Evolutionary conservation across 2,113 vertebrate species (phyloP).

Genomic region (Girardinichthys multiradiatus): DNA sequence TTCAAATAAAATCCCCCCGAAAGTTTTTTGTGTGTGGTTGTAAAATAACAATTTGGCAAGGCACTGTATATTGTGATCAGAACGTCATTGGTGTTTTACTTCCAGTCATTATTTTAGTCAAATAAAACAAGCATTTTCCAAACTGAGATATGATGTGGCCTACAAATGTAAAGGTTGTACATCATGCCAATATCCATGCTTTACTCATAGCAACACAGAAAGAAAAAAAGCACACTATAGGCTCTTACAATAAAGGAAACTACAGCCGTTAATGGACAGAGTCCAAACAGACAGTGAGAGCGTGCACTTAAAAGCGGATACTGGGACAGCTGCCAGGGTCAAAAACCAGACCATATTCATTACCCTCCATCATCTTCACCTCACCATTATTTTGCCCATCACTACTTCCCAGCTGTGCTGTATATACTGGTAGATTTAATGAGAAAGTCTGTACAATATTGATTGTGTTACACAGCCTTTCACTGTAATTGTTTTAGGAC

Average conservation of each 20-base stretch:
- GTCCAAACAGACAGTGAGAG: conserved; percentile 34
- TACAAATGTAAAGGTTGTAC: neutral
- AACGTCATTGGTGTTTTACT: neutral
- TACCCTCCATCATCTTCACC: conserved; percentile 65
- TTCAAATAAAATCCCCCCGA: neutral
- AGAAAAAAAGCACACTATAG: conserved; percentile 1
- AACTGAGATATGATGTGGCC: neutral
- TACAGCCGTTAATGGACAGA: conserved; percentile 33
- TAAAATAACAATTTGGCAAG: neutral
- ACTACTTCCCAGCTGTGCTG: conserved; percentile 54
- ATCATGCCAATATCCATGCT: neutral
- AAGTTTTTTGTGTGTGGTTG: neutral
- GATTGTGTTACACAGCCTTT: conserved; percentile 62
- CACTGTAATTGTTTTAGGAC: conserved; percentile 66
- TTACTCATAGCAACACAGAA: conserved; percentile 6
- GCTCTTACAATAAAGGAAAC: conserved; percentile 12
- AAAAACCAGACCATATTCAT: conserved; percentile 66
- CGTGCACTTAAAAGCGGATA: conserved; percentile 46
- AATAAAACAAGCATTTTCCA: neutral
- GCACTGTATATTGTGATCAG: neutral
- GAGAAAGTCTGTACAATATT: conserved; percentile 59
- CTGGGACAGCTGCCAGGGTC: conserved; percentile 63
- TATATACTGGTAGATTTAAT: conserved; percentile 65
- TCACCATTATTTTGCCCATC: conserved; percentile 58
- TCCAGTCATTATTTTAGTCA: neutral